Conservation (phyloP, 2,888 invertebrate species). For the Pomacea canaliculata region DNA sequence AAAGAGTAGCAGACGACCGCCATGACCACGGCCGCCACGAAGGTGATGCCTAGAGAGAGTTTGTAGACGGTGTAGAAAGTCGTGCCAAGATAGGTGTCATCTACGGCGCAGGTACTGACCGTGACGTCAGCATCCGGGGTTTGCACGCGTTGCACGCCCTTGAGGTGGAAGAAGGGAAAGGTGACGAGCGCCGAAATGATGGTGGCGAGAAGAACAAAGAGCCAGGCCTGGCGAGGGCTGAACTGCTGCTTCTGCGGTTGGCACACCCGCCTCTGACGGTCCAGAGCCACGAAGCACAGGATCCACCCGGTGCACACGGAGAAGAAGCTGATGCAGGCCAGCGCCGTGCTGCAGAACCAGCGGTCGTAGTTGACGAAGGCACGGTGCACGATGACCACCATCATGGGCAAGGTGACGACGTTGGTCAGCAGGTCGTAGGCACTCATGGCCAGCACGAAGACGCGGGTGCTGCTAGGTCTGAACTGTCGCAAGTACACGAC, state of each 20-base stretch:
- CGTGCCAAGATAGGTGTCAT: no score
- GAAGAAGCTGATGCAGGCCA: slow-evolving; percentile 32
- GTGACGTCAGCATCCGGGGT: no score
- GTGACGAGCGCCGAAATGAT: no score
- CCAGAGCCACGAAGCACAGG: slow-evolving; percentile 38
- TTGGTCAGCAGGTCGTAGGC: slow-evolving; percentile 39
- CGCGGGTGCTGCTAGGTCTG: slow-evolving; percentile 37
- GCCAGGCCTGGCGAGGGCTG: slow-evolving; percentile 29
- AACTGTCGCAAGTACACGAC: slow-evolving; percentile 39
- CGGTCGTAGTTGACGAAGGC: slow-evolving; percentile 40
- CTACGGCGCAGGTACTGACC: no score
- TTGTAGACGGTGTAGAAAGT: no score
- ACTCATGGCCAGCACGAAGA: slow-evolving; percentile 42
- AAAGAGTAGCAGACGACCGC: no score
- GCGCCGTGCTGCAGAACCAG: slow-evolving; percentile 35
- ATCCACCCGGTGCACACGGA: slow-evolving; percentile 37
- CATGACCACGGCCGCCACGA: no score
- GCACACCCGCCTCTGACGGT: slow-evolving; percentile 42
- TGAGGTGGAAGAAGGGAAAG: no score
- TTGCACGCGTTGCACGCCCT: no score
- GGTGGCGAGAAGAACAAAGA: slow-evolving; percentile 20
- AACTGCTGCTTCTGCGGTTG: slow-evolving; percentile 40
- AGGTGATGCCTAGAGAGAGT: no score
- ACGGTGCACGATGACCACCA: slow-evolving; percentile 38
- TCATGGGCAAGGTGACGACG: slow-evolving; percentile 37